Evolutionary conservation across 2,113 vertebrate genomes (phyloP), one percentile per base, ranked within the genome.

Genomic region (Chaetodon auriga): DNA sequence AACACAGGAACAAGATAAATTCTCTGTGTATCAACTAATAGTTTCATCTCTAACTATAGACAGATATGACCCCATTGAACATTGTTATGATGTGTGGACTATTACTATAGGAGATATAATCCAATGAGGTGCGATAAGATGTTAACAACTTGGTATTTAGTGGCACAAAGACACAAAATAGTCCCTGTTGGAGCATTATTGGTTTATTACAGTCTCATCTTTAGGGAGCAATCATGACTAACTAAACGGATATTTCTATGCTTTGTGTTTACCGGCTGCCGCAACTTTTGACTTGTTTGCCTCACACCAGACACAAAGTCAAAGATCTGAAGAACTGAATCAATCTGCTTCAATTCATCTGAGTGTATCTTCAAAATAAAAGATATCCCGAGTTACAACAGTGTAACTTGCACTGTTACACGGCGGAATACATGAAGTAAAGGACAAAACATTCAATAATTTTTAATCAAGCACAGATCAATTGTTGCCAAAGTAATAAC

Each of bases 61-160:
- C n/a, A 13, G 19, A 48, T 14, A 14, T 68, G 19, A 43, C 11
- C 8, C 45, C 36, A 21, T 10, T 73, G 63, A 18, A 73, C 55
- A 68, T 36, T 12, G 35, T 36, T 58, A 54, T 68, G 21, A 71
- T 49, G 38, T 35, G 60, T 48, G 41, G 23, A 64, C 58, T 66
- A 48, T 77, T 73, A 75, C 14, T 66, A 38, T 18, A 80, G 65
- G 55, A 70, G 36, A 78, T 82, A 78, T 60, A 80, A 84, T 57
- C n/a, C 61, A 72, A 66, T 51, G 30, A 70, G 75, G 54, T 19
- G 80, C 75, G 68, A 71, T 78, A 55, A 75, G 60, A 75, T 86
- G 21, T 73, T 72, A 82, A 75, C 62, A 87, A 53, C 45, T 77
- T 63, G 45, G 60, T 63, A 71, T 87, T 82, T 87, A 82, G 53